Evolutionary conservation across 1,140 invertebrate species (phyloP), one percentile per base, ranked within the genome.

Genomic region (Atta cephalotes): DNA sequence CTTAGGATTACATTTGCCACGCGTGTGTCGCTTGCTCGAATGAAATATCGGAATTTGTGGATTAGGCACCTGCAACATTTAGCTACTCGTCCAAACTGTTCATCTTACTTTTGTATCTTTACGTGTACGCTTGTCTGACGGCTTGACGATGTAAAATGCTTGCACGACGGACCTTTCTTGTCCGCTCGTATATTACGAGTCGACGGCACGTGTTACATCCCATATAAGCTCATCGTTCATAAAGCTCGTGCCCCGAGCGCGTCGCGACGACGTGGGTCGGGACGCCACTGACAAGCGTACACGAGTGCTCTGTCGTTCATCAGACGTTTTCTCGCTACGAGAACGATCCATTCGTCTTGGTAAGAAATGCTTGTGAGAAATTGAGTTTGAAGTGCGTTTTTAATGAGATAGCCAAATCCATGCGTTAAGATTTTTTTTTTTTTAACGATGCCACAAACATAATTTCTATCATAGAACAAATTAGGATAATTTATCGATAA

Each of bases 141-240:
- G 81, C 70, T 77, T 39, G 74, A 80, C 81, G 86, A 70, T 87
- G 86, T 77, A 77, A 87, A 87, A 77, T 71, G 72, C 72, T 71
- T n/a, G 63, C 62, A 58, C 86, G 79, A 45, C 87, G 79, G 87
- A 56, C 76, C 82, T 53, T 76, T 76, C 65, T 45, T 60, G 62
- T 51, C 72, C 49, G 87, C 84, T 89, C 86, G 86, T 91, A 91
- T 91, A 91, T 91, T 91, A 91, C 84, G 65, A 82, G 88, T 87
- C 79, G 86, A 68, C 70, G 88, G 78, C 88, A 91, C 88, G 89
- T 91, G 91, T 91, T 91, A 91, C 91, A 87, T 91, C 84, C 84
- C 80, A 87, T 87, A 88, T 88, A 86, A 87, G 86, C 80, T 85
- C 88, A 89, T 91, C 89, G 86, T 89, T 91, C 85, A 89, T 91